Evolutionary conservation across 2,888 invertebrate genomes (phyloP), one percentile per base, ranked within the genome.

Genomic region (Cyaniris semiargus): DNA sequence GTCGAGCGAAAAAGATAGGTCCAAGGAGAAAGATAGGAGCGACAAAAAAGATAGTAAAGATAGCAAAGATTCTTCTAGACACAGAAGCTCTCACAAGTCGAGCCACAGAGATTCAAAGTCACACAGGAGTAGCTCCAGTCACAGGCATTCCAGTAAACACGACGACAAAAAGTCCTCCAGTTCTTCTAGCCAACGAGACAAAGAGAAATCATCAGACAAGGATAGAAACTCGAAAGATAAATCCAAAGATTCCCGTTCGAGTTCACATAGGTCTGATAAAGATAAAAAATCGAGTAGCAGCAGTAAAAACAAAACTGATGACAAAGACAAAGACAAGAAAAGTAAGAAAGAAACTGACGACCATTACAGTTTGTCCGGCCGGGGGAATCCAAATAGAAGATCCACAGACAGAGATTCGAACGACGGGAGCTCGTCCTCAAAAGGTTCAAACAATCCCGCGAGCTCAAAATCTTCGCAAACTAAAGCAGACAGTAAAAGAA

Each of bases 401-500:
- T 97, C 97, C 0, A 96, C 97, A 0, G 97, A 97, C 82, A 94
- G 96, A 79, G 97, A 97, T 89, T 97, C 97, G 0, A 97, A 97
- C 82, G 97, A 97, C 85, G 97, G 96, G 15, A 95, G 94, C 78
- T 94, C 94, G 2, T 94, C 93, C 0, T 92, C 90, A 0, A 94
- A 94, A 87, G 91, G 94, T 1, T 91, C 91, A 1, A 89, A 90
- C 60, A 87, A 89, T 75, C 91, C 86, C 31, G 81, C 89, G 1
- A 87, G 82, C 79, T 85, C 90, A 0, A 93, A 93, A 85, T 84
- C 90, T 13, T 82, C 87, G n/a, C 89, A 88, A 76, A 88, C 80
- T 78, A 92, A 91, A 79, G 92, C 90, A 80, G 90, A 89, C 72
- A 87, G 90, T 80, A 93, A 95, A 78, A 87, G 86, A 76, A 88